These are phyloP conservation scores for Manis pentadactyla DNA, from an alignment of 2,797 vertebrate species.

Conservation along the genomic window DNA sequence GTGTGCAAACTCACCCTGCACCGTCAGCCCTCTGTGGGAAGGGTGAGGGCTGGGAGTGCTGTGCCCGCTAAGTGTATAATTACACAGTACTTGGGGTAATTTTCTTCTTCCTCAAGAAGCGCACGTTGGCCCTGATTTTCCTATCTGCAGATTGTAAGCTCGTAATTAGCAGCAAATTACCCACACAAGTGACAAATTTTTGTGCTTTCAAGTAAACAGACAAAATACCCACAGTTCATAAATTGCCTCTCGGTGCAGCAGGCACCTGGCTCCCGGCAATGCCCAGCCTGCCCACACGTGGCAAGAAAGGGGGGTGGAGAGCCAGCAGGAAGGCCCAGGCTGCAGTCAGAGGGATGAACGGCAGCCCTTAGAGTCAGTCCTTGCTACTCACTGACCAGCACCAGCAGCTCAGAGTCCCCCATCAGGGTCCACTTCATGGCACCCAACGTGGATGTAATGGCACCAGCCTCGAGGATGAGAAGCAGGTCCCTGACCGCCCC, in stretches of 20 bases:
- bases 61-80: constrained; percentile 88
- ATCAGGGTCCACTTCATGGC: fast-evolving
- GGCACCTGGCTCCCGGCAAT: constrained; percentile 83
- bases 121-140: constrained; percentile 88
- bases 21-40: constrained; percentile 78
- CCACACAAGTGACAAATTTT: constrained; percentile 89
- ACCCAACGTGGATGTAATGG: not conserved
- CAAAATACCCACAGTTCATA: constrained; percentile 86
- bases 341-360: fast-evolving
- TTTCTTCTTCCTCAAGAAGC: constrained; percentile 88
- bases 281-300: constrained; percentile 72
- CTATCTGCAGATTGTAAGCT: constrained; percentile 89
- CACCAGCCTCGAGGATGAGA: not conserved
- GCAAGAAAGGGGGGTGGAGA: fast-evolving
- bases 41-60: constrained; percentile 82
- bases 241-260: constrained; percentile 83
- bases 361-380: not conserved
- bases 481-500: not conserved
- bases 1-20: constrained; percentile 79
- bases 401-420: not conserved
- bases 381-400: not conserved
- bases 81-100: constrained; percentile 87
- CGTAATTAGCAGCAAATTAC: constrained; percentile 89
- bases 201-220: constrained; percentile 90
- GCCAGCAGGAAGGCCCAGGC: not conserved